Evolutionary conservation across 2,113 vertebrate species (phyloP), one percentile per base, ranked within the genome.

Genomic region (Xenopus laevis): DNA sequence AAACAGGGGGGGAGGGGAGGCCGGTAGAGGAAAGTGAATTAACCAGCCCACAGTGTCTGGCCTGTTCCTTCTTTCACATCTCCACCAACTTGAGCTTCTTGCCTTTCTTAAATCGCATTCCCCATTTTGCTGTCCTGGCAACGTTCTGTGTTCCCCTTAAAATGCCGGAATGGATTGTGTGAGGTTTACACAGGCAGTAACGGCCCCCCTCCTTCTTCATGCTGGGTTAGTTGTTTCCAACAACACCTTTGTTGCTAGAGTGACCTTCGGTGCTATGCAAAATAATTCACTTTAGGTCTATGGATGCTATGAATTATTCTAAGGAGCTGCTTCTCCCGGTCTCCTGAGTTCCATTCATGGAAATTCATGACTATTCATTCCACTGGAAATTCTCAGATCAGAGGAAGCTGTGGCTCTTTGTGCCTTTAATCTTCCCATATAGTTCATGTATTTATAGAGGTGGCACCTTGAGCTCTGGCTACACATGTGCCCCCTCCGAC

Each of bases 71-170:
- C 73, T 59, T 20, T 76, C 58, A 76, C 59, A 45, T 62, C 46
- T 44, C n/a, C 30, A 66, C 65, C 73, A 76, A 60, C 58, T n/a
- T 8, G 1, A 55, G 45, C 65, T 62, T 46, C 66, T 61, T 62
- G 66, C 73, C 63, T 76, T 75, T 69, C 66, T 76, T 75, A 75
- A 75, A 68, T 63, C 66, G 20, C 65, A 76, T 69, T 69, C 66
- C 73, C 73, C 30, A 13, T 64, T 55, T 63, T 76, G 73, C 58
- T 55, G 59, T 52, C 73, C 44, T 69, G 73, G 73, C 58, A 76
- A 76, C 73, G 9, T 55, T 47, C 59, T 69, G 45, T 20, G 58
- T 44, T 63, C 46, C 23, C 59, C 16, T 45, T 62, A 63, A 52
- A 60, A 71, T 69, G 66, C 66, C 66, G 59, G 65, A 76, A 69